Percentiles rank a stretch among this genome's conserved stretches.
These are phyloP conservation scores for Jordanella pulchra DNA, from an alignment of 2,797 vertebrate genomes.

Conservation along the genomic window DNA sequence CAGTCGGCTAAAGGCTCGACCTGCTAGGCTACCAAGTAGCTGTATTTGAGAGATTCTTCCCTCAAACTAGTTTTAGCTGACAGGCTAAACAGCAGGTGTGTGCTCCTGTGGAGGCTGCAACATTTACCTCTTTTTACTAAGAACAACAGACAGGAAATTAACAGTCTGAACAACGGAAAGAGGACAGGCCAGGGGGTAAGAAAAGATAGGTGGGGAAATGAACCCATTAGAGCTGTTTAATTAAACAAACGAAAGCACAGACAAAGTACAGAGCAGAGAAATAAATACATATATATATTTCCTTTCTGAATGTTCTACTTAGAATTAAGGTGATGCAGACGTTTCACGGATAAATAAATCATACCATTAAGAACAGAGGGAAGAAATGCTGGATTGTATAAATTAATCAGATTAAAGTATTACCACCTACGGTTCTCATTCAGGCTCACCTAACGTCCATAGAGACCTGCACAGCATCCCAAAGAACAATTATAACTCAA, in stretches of 20 bases:
- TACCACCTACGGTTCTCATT: too few species aligned
- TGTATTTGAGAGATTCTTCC: slow-evolving; percentile 25
- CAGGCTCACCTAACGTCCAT: too few species aligned
- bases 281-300: slow-evolving; percentile 45
- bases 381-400: too few species aligned
- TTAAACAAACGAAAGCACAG: slow-evolving; percentile 67
- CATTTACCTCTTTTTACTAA: slow-evolving; percentile 51
- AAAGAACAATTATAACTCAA: too few species aligned
- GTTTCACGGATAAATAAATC: too few species aligned
- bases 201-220: slow-evolving; percentile 52
- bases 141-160: slow-evolving; percentile 51
- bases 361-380: too few species aligned
- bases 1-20: slow-evolving; percentile 41
- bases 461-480: too few species aligned
- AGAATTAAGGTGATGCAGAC: too few species aligned
- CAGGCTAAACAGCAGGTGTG: slow-evolving; percentile 36
- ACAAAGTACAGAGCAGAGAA: slow-evolving; percentile 36
- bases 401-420: too few species aligned
- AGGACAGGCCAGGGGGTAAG: slow-evolving; percentile 35
- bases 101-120: slow-evolving; percentile 22
- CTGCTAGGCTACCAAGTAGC: slow-evolving; percentile 27
- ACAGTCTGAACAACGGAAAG: slow-evolving; percentile 29
- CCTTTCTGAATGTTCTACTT: too few species aligned
- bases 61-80: slow-evolving; percentile 40
- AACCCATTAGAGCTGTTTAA: slow-evolving; percentile 63